phyloP scores from a whole-genome alignment of 2,888 invertebrate species.

The Eupithecia dodoneata region DNA sequence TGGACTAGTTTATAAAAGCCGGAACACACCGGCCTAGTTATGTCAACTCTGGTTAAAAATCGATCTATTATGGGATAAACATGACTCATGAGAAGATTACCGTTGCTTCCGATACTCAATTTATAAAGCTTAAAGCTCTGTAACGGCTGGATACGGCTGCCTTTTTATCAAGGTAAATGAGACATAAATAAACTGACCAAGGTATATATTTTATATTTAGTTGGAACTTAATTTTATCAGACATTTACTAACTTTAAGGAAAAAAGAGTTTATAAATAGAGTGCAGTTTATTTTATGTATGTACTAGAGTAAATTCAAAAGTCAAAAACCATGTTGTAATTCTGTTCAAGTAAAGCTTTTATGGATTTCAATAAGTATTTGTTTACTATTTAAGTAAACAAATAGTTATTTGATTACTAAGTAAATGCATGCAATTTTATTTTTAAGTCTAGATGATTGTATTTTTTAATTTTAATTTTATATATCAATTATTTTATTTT shows the following conservation, averaged over 20 bases:
- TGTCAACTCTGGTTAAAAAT: conserved; percentile 8
- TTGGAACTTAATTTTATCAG: not conserved
- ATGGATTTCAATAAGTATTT: no score
- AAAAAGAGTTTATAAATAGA: not conserved
- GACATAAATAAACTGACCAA: not conserved
- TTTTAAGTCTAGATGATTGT: no score
- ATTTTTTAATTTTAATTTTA: no score
- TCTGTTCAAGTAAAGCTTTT: no score
- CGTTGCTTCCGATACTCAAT: conserved; percentile 5
- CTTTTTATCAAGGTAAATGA: not conserved
- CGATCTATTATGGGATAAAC: conserved; percentile 22
- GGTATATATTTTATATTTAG: not conserved
- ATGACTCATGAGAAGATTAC: conserved; percentile 16
- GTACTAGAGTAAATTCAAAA: no score
- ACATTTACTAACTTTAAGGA: not conserved
- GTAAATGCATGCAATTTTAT: no score
- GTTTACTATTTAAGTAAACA: no score
- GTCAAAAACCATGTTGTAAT: no score
- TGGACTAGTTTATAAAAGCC: not conserved
- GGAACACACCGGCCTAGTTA: not conserved
- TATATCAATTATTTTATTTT: no score
- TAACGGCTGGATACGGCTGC: not conserved
- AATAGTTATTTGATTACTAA: no score
- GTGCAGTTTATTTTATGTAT: not conserved
- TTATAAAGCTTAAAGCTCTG: conserved; percentile 4